These are phyloP conservation scores for Pachypsylla venusta DNA, from an alignment of 1,140 invertebrate genomes.

Conservation along the genomic window DNA sequence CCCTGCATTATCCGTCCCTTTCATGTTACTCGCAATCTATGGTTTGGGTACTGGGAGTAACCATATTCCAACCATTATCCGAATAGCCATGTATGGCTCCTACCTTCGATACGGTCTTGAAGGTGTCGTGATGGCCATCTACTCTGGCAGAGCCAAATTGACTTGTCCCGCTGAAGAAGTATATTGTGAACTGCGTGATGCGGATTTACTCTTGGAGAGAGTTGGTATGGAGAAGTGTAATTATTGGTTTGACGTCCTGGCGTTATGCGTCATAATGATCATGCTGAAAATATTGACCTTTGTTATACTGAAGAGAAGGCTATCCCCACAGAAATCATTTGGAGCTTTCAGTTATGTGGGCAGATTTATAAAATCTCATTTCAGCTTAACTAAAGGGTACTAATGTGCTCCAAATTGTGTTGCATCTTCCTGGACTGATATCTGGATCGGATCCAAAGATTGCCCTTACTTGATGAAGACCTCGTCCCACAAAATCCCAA, in stretches of 20 bases:
- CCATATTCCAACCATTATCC: constrained; percentile 47
- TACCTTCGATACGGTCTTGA: constrained; percentile 68
- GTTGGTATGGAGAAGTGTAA: constrained; percentile 42
- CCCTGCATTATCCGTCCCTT: constrained; percentile 50
- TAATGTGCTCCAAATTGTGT: too few relatives aligned
- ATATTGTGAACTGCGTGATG: constrained; percentile 49
- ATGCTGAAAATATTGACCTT: constrained; percentile 41
- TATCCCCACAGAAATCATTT: constrained; percentile 49
- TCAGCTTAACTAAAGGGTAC: constrained; percentile 30
- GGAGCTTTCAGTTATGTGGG: constrained; percentile 41
- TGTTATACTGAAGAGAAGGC: constrained; percentile 45
- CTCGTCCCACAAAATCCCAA: too few relatives aligned
- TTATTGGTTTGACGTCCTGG: constrained; percentile 42
- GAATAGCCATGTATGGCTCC: constrained; percentile 62
- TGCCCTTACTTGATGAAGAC: too few relatives aligned
- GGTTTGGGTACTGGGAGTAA: constrained; percentile 49
- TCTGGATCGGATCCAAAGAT: too few relatives aligned
- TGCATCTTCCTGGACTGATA: too few relatives aligned
- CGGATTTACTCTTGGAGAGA: constrained; percentile 22
- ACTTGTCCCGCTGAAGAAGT: constrained; percentile 45
- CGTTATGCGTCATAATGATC: constrained; percentile 39
- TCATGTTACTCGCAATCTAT: constrained; percentile 60
- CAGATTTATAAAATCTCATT: constrained; percentile 40
- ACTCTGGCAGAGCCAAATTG: constrained; percentile 50
- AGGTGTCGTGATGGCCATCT: constrained; percentile 58